Conservation (phyloP, 2,113 vertebrate genomes). For the Pterocles orientalis region DNA sequence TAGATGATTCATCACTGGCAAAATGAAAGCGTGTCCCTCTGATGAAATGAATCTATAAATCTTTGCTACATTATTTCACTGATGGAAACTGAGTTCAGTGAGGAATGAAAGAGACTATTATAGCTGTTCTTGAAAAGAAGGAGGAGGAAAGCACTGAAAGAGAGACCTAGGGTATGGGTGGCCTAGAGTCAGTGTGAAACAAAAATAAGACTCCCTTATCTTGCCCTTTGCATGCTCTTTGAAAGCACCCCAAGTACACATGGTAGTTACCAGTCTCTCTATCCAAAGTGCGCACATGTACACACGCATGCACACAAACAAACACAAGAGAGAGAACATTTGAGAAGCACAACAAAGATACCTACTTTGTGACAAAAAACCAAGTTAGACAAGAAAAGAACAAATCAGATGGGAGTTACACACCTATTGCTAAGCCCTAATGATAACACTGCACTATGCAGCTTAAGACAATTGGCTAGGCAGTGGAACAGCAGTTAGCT, state of each 20-base stretch:
- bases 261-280: not conserved
- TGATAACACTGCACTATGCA: not conserved
- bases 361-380: not conserved
- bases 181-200: not conserved
- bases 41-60: conserved; percentile 38
- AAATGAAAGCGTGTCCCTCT: not conserved
- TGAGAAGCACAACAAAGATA: not conserved
- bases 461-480: not conserved
- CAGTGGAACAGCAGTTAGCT: not conserved
- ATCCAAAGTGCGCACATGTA: fast-evolving
- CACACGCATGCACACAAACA: too few relatives aligned
- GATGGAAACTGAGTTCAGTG: not conserved
- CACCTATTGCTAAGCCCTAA: not conserved
- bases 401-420: not conserved
- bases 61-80: conserved; percentile 9
- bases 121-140: not conserved
- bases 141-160: not conserved
- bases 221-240: not conserved
- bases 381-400: not conserved
- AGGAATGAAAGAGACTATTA: conserved; percentile 29
- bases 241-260: not conserved
- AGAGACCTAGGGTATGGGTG: not conserved
- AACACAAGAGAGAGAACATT: not conserved
- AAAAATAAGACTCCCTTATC: not conserved
- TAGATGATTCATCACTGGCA: conserved; percentile 45